Conservation (phyloP, 2,888 invertebrate species). For the Marronus borbonicus region DNA sequence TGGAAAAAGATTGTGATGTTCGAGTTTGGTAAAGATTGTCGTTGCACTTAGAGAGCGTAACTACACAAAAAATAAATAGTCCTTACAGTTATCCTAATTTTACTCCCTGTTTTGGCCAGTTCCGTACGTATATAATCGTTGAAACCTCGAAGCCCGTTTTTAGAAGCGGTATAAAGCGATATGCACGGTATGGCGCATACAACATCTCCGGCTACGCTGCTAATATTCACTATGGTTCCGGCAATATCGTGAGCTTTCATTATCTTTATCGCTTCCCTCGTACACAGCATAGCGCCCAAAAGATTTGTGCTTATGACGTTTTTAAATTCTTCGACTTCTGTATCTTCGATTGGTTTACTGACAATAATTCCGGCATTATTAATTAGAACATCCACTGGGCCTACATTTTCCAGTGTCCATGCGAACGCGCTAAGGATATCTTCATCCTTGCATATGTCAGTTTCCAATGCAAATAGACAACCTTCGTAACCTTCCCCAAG, state of each 20-base stretch:
- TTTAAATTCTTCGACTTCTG: neutral
- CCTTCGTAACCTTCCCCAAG: conserved; percentile 49
- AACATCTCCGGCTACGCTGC: conserved; percentile 42
- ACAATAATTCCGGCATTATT: conserved; percentile 49
- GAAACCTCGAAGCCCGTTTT: conserved; percentile 38
- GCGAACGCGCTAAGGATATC: conserved; percentile 50
- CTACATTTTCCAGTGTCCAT: conserved; percentile 49
- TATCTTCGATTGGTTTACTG: conserved; percentile 1
- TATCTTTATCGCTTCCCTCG: conserved; percentile 41
- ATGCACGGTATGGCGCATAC: neutral
- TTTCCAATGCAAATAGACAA: conserved; percentile 45
- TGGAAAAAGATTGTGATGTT: no score
- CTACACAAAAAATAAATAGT: neutral
- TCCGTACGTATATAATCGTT: conserved; percentile 39
- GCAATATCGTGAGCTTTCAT: conserved; percentile 47
- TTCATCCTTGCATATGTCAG: conserved; percentile 48
- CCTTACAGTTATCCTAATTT: conserved; percentile 45
- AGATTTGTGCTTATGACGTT: conserved; percentile 33
- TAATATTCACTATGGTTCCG: conserved; percentile 46
- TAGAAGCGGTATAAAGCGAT: conserved; percentile 42
- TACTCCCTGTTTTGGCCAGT: conserved; percentile 35
- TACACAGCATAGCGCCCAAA: conserved; percentile 24
- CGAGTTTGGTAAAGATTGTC: no score
- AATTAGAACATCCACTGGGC: conserved; percentile 50
- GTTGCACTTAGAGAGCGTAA: no score